Base-by-base conservation (phyloP, 2,888 invertebrate species). In the Sinopyrophorus schimmeli region DNA sequence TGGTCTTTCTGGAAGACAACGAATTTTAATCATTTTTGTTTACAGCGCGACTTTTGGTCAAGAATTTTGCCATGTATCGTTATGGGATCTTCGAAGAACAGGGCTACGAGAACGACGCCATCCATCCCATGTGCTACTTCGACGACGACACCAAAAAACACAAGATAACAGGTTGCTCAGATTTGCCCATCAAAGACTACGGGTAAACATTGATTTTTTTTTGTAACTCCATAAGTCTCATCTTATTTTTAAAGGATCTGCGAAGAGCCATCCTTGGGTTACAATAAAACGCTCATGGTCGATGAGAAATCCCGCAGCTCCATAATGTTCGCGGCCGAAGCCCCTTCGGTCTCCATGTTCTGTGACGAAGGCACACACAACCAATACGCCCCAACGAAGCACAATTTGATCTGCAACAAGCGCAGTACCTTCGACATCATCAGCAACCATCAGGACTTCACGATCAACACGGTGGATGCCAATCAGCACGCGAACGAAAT, bases 41-140 rank as follows among this genome's bases (percentile, higher is more conserved):
- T 47, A 7, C 35, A 67, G 69, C 66, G 20, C 74, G 78, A 38
- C 69, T 76, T 6, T 62, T 84, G 20, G 76, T 82, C 1, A 79
- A 79, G 59, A 80, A 84, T 60, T 84, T 83, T 77, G 80, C 81
- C 3, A 83, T 81, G 70, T 82, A 81, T 61, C 77, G 84, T 1
- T 86, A 83, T 70, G 85, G 85, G 2, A 78, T 84, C 2, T 85
- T 83, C 66, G 83, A 84, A 58, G 84, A 84, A 66, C 77, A 79
- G 49, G 83, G 83, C 1, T 81, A 77, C 61, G 69, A 70, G 24
- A 76, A 75, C 31, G 82, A 83, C 64, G 74, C 76, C 1, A 74
- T 81, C 20, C 82, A 82, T 63, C 82, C 82, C 1, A 69, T 74
- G 47, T 81, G 79, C 58, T 80, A 79, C 48, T 72, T 70, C 47